These are phyloP conservation scores for Apomyelois bistriatella DNA, from an alignment of 2,888 invertebrate genomes.

Conservation along the genomic window DNA sequence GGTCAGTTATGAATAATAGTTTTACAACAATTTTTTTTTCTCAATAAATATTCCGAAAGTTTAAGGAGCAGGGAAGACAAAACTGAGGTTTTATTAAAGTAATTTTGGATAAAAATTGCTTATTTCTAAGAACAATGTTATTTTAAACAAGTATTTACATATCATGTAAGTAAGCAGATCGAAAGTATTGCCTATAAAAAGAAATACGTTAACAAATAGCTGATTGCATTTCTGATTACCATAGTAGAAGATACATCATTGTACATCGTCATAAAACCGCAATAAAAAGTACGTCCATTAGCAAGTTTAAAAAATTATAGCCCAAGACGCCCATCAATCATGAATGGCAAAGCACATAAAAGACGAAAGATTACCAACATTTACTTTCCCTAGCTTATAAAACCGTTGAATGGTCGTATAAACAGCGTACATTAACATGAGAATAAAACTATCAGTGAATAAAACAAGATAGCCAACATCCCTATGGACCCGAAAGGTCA, in stretches of 20 bases:
- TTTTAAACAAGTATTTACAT: too few species aligned
- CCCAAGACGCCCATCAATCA: not conserved
- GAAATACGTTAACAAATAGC: not conserved
- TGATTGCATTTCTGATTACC: not conserved
- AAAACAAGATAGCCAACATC: slow-evolving; percentile 40
- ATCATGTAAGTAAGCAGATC: too few species aligned
- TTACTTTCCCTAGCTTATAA: slow-evolving; percentile 7
- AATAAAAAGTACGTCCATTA: not conserved
- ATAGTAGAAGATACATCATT: not conserved
- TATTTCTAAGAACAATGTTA: too few species aligned
- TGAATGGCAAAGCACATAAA: not conserved
- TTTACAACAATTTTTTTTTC: too few species aligned
- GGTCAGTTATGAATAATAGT: slow-evolving; percentile 28
- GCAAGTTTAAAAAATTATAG: not conserved
- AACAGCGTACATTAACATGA: slow-evolving; percentile 22
- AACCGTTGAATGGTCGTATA: slow-evolving; percentile 4
- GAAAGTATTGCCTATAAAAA: not conserved
- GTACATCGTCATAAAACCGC: not conserved
- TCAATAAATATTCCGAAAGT: too few species aligned
- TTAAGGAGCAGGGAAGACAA: too few species aligned
- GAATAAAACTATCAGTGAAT: slow-evolving; percentile 20
- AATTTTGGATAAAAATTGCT: too few species aligned
- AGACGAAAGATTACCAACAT: not conserved
- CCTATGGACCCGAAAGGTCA: slow-evolving; percentile 39
- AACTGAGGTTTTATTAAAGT: too few species aligned